Conservation (phyloP, 2,113 vertebrate species). For the Arenaria interpres region DNA sequence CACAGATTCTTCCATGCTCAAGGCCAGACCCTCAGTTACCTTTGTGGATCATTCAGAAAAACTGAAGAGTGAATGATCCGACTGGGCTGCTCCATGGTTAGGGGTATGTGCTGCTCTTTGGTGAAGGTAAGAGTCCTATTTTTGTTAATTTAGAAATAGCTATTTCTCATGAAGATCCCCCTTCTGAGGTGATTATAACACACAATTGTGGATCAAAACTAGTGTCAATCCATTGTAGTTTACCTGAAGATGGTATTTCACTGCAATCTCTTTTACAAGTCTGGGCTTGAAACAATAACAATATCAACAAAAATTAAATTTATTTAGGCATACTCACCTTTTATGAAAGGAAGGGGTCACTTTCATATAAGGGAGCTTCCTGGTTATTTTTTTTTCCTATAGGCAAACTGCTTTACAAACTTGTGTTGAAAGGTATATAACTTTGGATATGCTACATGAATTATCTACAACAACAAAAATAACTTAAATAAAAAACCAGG, state of each 20-base stretch:
- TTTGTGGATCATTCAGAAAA: not conserved
- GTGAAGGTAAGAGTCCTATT: not conserved
- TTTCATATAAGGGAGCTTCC: not conserved
- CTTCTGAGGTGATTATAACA: not conserved
- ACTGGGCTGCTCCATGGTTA: not conserved
- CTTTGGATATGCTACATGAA: not conserved
- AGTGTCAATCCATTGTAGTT: not conserved
- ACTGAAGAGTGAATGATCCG: not conserved
- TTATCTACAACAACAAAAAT: not conserved
- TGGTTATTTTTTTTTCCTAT: not conserved
- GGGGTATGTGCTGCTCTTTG: not conserved
- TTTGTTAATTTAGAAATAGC: not conserved
- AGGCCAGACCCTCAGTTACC: not conserved
- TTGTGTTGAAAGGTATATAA: not conserved
- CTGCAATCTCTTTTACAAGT: not conserved
- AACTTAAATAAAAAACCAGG: not conserved
- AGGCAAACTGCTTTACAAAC: not conserved
- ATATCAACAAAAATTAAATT: not conserved
- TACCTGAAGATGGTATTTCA: not conserved
- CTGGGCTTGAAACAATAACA: not conserved
- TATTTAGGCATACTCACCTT: fast-evolving
- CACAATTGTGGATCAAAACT: not conserved
- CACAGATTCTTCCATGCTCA: not conserved
- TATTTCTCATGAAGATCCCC: not conserved
- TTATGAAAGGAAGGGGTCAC: not conserved